phyloP scores from a whole-genome alignment of 2,888 invertebrate genomes.

The Protodeltote pygarga region DNA sequence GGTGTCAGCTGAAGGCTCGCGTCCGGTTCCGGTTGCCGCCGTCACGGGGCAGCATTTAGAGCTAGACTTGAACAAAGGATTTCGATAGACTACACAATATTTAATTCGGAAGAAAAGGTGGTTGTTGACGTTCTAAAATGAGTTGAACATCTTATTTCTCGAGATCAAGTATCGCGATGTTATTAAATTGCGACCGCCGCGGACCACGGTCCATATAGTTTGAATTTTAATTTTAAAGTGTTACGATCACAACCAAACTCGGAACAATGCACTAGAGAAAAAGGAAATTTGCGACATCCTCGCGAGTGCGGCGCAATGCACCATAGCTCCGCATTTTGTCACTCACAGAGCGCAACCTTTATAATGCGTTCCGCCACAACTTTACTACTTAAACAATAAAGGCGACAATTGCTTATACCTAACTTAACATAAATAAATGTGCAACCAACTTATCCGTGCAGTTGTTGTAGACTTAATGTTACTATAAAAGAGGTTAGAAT shows the following conservation, averaged over 20 bases:
- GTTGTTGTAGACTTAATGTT: constrained; percentile 2
- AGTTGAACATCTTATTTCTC: too few species aligned
- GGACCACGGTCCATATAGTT: too few species aligned
- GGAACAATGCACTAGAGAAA: constrained; percentile 1
- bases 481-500: constrained; percentile 9
- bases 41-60: too few species aligned
- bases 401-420: not conserved
- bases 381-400: not conserved
- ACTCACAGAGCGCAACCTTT: not conserved
- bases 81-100: too few species aligned
- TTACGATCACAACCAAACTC: not conserved
- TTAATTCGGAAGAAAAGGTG: too few species aligned
- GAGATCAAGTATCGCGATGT: too few species aligned
- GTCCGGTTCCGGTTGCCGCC: not conserved
- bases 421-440: not conserved
- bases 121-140: too few species aligned
- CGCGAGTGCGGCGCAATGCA: constrained; percentile 15
- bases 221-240: not conserved
- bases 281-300: not conserved
- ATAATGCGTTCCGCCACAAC: not conserved
- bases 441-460: not conserved
- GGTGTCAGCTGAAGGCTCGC: not conserved
- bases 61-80: too few species aligned
- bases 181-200: too few species aligned
- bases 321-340: constrained; percentile 3